Evolutionary conservation across 2,888 invertebrate genomes (phyloP).

Genomic region (Dryobotodes eremita): DNA sequence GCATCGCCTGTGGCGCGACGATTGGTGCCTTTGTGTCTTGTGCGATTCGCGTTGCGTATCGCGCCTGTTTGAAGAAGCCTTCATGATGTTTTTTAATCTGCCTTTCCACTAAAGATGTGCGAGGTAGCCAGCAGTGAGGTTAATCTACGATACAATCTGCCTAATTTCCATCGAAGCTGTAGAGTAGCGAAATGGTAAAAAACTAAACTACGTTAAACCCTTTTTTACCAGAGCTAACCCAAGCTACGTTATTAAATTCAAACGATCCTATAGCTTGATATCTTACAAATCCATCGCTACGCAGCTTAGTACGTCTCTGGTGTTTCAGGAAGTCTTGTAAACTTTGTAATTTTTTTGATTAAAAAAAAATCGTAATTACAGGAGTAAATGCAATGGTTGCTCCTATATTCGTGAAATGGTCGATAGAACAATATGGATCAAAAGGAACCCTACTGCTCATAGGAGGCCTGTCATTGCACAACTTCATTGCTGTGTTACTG

Average conservation of each 20-base stretch:
- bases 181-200: background rate
- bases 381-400: slow-evolving; percentile 50
- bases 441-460: slow-evolving; percentile 45
- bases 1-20: too few species aligned
- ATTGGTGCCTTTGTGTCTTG: too few species aligned
- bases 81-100: background rate
- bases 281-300: background rate
- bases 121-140: background rate
- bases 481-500: slow-evolving; percentile 48
- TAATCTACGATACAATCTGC: background rate
- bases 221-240: too few species aligned
- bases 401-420: slow-evolving; percentile 54
- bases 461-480: slow-evolving; percentile 42
- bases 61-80: too few species aligned
- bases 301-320: background rate
- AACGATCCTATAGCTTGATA: background rate
- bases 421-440: slow-evolving; percentile 45
- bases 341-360: background rate
- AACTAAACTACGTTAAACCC: background rate
- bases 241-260: background rate
- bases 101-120: background rate
- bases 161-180: background rate
- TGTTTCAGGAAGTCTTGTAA: too few species aligned
- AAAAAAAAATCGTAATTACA: slow-evolving; percentile 1
- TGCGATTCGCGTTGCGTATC: too few species aligned